Percentiles rank a stretch among this genome's conserved stretches.
phyloP scores from a whole-genome alignment of 2,888 invertebrate genomes.

The Nemotelus pantherinus region DNA sequence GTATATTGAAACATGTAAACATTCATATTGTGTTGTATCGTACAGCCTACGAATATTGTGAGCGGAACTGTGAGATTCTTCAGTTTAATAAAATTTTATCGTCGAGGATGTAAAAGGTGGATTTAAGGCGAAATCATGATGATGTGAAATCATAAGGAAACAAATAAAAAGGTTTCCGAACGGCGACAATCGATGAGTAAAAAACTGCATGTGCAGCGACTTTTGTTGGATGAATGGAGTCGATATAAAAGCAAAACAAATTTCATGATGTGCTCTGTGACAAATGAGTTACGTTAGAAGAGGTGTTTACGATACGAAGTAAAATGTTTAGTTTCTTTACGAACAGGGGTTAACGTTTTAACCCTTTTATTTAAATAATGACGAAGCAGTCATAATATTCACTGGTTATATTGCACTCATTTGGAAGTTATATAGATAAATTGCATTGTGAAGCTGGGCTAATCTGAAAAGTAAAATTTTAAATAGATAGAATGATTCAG shows the following conservation, averaged over 20 bases:
- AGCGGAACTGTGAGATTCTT: slow-evolving; percentile 15
- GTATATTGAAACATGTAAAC: slow-evolving; percentile 4
- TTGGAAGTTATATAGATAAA: slow-evolving; percentile 11
- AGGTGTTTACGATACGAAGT: slow-evolving; percentile 15
- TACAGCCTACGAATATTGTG: background rate
- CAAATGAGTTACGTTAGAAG: slow-evolving; percentile 6
- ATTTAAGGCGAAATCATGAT: slow-evolving; percentile 28
- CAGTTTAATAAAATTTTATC: slow-evolving; percentile 37
- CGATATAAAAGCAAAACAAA: slow-evolving; percentile 11
- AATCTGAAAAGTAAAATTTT: too few species aligned
- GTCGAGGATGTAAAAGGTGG: slow-evolving; percentile 26
- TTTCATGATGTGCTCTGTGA: background rate
- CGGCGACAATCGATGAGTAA: background rate
- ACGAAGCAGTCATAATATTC: slow-evolving; percentile 13
- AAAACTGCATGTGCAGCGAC: background rate
- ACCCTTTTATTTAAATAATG: slow-evolving; percentile 19
- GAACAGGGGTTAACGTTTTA: background rate
- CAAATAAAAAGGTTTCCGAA: slow-evolving; percentile 26
- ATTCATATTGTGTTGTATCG: background rate
- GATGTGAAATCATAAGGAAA: slow-evolving; percentile 24
- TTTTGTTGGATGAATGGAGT: background rate
- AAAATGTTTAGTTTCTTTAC: slow-evolving; percentile 6
- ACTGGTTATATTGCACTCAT: background rate
- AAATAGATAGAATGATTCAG: too few species aligned
- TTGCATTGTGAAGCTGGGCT: background rate